Evolutionary conservation across 2,113 vertebrate genomes (phyloP), one percentile per base, ranked within the genome.

Genomic region (Apistogramma diplotaenia): DNA sequence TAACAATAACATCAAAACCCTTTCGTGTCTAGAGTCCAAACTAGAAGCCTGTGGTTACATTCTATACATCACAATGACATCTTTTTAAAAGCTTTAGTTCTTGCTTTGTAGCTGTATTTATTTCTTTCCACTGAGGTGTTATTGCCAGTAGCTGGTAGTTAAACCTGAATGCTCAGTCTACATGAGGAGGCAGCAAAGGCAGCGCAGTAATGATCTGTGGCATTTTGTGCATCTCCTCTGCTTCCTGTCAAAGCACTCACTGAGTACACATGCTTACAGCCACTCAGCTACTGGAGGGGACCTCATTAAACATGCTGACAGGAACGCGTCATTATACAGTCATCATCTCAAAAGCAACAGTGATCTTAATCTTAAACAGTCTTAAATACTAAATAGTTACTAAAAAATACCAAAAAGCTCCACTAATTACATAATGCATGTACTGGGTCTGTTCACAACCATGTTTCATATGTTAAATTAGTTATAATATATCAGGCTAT

Each of bases 241-340:
- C 0, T 37, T 78, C 79, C 79, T 70, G 54, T 78, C 76, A 61
- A 21, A 72, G 73, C 59, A 56, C 1, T 33, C 1, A 25, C 78
- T 71, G 55, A 51, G 18, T 46, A 4, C 43, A 37, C 37, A 29
- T 23, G 9, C 65, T 51, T 79, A 54, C 29, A 29, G 16, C 37
- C 78, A 18, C 12, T 19, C 74, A 46, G 19, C 9, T 9, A 79
- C 40, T 3, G 49, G 9, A 79, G 11, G 83, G 53, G 16, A 21
- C 65, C 72, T 85, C 43, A 71, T 49, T 85, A 37, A 76, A 76
- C 40, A 43, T 43, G 40, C 55, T 33, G 53, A 78, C 59, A 62
- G 40, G 15, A 76, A 67, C 5, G 25, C 79, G 56, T 72, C 3
- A 51, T 13, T 46, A 37, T 11, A 58, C 40, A 78, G 49, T 61